phyloP scores from a whole-genome alignment of 2,113 vertebrate genomes.

The Alectura lathami region DNA sequence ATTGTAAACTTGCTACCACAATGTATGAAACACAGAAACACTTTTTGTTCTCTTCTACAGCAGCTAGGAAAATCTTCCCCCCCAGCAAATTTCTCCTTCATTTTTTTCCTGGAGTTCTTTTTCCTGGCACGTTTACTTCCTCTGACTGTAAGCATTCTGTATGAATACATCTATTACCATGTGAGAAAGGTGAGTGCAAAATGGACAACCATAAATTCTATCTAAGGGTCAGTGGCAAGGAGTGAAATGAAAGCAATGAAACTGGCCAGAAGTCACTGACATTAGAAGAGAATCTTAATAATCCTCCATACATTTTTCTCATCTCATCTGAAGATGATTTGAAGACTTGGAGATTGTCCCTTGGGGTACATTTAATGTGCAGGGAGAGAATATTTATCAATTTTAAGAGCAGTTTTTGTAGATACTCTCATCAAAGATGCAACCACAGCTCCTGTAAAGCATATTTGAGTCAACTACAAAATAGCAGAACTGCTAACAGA shows the following conservation, averaged over 20 bases:
- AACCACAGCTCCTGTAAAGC: background rate
- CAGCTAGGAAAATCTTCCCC: background rate
- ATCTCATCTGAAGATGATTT: background rate
- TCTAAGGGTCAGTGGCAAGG: background rate
- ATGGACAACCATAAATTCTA: background rate
- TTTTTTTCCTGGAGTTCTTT: background rate
- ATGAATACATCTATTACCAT: conserved; percentile 4
- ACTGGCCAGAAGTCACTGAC: conserved; percentile 1
- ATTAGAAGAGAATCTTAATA: background rate
- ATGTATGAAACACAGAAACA: background rate
- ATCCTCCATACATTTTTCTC: background rate
- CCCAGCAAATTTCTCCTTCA: background rate
- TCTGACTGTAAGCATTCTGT: background rate
- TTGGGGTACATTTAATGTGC: conserved; percentile 21
- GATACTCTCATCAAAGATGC: background rate
- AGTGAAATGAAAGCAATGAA: background rate
- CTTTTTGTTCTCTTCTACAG: background rate
- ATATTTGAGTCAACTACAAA: background rate
- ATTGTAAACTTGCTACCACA: background rate
- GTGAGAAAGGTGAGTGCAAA: conserved; percentile 6
- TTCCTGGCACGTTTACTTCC: background rate
- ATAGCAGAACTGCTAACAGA: background rate
- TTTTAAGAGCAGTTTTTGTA: background rate
- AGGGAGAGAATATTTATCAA: background rate
- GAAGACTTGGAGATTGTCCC: conserved; percentile 27